Conservation (phyloP, 2,113 vertebrate species). For the Labeo rohita region DNA sequence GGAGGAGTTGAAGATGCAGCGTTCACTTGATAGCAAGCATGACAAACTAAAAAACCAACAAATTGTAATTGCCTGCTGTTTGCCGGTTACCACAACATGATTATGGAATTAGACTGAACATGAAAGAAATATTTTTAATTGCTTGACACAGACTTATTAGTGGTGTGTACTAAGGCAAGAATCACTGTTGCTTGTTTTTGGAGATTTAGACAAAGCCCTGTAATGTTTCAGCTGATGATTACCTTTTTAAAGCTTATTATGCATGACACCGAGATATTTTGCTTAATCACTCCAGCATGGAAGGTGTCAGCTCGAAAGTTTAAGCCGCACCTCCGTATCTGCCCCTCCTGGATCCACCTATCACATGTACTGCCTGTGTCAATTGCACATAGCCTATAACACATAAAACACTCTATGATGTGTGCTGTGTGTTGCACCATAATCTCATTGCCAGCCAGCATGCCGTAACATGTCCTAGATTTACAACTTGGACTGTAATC, state of each 20-base stretch:
- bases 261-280: neutral
- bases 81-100: neutral
- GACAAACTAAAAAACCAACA: neutral
- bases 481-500: slow-evolving; percentile 35
- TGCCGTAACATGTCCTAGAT: slow-evolving; percentile 55
- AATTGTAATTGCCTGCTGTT: neutral
- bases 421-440: neutral
- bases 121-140: neutral
- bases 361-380: neutral
- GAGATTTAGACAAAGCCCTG: neutral
- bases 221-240: neutral
- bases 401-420: neutral
- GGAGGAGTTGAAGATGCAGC: neutral
- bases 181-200: neutral
- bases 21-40: neutral
- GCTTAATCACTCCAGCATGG: neutral
- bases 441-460: neutral
- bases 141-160: neutral
- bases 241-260: neutral
- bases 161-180: neutral
- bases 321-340: neutral
- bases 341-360: neutral
- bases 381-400: neutral
- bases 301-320: neutral
- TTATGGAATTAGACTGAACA: neutral